A percentile compares a stretch with the other conserved stretches of the same genome.
phyloP scores from a whole-genome alignment of 2,113 vertebrate species.

The Eleginops maclovinus region DNA sequence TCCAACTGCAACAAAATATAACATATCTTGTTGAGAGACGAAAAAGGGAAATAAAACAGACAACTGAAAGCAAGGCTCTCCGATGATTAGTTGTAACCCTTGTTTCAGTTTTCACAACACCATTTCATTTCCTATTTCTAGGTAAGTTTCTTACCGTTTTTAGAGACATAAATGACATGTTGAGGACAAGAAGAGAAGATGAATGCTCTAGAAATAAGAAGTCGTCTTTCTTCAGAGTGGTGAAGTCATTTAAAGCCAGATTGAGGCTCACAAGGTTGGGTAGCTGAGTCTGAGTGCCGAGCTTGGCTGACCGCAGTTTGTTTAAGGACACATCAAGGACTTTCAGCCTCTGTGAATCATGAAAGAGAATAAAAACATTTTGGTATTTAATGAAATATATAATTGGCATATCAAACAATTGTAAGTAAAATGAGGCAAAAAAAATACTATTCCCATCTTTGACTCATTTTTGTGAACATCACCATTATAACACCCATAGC shows the following conservation, averaged over 20 bases:
- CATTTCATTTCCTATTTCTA: slow-evolving; percentile 57
- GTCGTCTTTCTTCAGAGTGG: slow-evolving; percentile 83
- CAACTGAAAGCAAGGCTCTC: slow-evolving; percentile 16
- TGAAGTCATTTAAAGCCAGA: slow-evolving; percentile 85
- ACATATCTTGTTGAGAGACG: neutral
- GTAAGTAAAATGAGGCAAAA: neutral
- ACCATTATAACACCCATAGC: neutral
- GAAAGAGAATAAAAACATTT: neutral
- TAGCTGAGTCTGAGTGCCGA: slow-evolving; percentile 87
- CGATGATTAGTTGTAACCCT: neutral
- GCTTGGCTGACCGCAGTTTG: slow-evolving; percentile 83
- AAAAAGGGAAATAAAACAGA: slow-evolving; percentile 46
- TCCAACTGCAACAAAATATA: slow-evolving; percentile 84
- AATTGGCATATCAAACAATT: neutral
- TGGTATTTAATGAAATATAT: neutral
- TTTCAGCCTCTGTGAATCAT: slow-evolving; percentile 83
- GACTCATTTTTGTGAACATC: neutral
- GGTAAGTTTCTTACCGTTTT: slow-evolving; percentile 82
- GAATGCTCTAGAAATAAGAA: slow-evolving; percentile 87
- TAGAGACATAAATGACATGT: slow-evolving; percentile 87
- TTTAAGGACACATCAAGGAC: slow-evolving; percentile 91
- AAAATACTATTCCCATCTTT: neutral
- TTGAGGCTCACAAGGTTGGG: slow-evolving; percentile 83
- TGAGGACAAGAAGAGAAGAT: slow-evolving; percentile 82
- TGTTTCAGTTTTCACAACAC: neutral